phyloP scores from a whole-genome alignment of 1,140 invertebrate species.

The Sycobia sp. region DNA sequence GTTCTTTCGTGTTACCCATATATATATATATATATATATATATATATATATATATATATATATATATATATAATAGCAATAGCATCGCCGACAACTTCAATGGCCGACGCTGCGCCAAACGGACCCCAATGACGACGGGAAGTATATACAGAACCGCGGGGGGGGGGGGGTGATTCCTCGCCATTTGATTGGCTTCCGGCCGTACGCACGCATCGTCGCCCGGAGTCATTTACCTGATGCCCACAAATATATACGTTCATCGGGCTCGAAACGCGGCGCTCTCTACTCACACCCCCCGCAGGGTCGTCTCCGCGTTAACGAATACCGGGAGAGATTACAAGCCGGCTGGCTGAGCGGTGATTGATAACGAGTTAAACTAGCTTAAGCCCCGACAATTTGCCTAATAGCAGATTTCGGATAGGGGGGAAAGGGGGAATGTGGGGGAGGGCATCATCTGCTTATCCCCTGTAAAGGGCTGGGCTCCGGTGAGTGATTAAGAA shows the following conservation, averaged over 20 bases:
- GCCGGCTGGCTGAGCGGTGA: constrained; percentile 42
- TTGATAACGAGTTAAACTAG: constrained; percentile 51
- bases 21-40: too few relatives aligned
- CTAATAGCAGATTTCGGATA: constrained; percentile 36
- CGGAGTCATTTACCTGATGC: background rate
- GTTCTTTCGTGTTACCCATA: too few relatives aligned
- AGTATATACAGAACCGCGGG: too few relatives aligned
- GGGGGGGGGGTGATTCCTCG: background rate
- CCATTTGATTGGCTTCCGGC: background rate
- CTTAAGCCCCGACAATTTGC: constrained; percentile 40
- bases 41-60: too few relatives aligned
- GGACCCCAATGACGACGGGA: background rate
- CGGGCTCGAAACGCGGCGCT: background rate
- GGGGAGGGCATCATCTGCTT: too few relatives aligned
- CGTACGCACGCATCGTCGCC: background rate
- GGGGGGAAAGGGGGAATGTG: background rate
- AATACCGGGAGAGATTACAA: constrained; percentile 43
- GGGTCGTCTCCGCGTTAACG: constrained; percentile 36
- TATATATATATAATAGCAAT: too few relatives aligned
- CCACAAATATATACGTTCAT: too few relatives aligned
- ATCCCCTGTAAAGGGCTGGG: constrained; percentile 4
- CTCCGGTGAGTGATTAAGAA: too few relatives aligned
- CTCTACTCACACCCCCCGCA: too few relatives aligned
- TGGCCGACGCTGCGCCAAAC: background rate
- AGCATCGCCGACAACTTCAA: too few relatives aligned